Conservation (phyloP, 2,888 invertebrate species). For the Timema podura region DNA sequence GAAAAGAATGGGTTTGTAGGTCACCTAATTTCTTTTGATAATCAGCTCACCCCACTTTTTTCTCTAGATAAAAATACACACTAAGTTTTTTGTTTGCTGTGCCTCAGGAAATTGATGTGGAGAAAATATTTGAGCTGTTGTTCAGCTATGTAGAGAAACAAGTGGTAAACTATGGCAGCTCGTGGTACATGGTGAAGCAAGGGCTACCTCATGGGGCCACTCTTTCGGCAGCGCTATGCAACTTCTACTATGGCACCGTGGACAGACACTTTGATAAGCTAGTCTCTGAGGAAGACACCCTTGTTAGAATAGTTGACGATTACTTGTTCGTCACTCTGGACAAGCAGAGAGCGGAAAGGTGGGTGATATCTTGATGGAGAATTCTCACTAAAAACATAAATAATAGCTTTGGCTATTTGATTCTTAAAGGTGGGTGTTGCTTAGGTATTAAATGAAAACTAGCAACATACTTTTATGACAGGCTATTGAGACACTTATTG, state of each 20-base stretch:
- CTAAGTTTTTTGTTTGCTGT: neutral
- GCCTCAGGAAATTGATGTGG: neutral
- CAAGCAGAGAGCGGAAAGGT: neutral
- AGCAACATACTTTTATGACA: no score
- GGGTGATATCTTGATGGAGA: no score
- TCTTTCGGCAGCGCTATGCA: neutral
- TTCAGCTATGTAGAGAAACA: neutral
- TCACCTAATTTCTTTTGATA: no score
- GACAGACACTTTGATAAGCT: neutral
- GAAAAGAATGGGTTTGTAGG: no score
- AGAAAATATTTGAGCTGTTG: neutral
- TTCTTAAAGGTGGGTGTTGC: neutral
- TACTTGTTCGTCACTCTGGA: constrained; percentile 1
- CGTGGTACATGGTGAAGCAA: neutral
- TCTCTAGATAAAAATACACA: no score
- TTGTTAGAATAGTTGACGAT: neutral
- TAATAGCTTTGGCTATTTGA: no score
- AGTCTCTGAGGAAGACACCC: neutral
- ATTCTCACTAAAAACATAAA: no score
- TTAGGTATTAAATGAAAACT: no score
- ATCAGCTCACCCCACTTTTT: no score
- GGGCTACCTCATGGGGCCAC: constrained; percentile 5
- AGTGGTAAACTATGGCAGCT: neutral
- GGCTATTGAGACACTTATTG: no score
- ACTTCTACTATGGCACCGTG: constrained; percentile 9